These are phyloP conservation scores for Drosophila meridiana DNA, from an alignment of 2,888 invertebrate species.

Conservation along the genomic window DNA sequence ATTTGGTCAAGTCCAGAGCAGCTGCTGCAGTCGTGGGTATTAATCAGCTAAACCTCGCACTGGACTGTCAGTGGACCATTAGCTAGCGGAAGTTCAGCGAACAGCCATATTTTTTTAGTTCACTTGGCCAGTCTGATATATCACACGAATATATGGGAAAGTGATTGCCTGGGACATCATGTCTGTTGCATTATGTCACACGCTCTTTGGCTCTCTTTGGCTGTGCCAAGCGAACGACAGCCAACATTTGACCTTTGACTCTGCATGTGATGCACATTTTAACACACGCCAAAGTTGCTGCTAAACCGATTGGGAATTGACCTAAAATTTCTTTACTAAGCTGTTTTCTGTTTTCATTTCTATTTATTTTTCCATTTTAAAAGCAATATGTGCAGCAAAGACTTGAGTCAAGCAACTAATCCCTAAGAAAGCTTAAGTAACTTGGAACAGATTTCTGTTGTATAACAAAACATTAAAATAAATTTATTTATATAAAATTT, in stretches of 20 bases:
- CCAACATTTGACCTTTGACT: slow-evolving; percentile 37
- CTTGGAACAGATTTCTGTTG: not conserved
- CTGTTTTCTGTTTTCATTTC: not conserved
- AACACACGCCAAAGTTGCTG: slow-evolving; percentile 8
- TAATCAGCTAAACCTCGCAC: slow-evolving; percentile 49
- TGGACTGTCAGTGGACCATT: slow-evolving; percentile 26
- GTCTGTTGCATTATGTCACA: slow-evolving; percentile 60
- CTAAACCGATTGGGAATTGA: not conserved
- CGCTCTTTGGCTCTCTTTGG: slow-evolving; percentile 17
- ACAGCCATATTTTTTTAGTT: slow-evolving; percentile 6
- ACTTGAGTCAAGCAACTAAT: not conserved
- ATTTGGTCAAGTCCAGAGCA: not conserved
- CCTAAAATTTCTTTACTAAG: not conserved
- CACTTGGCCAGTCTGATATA: slow-evolving; percentile 27
- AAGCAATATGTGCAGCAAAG: not conserved
- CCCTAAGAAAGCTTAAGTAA: not conserved
- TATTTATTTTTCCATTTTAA: not conserved
- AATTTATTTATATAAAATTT: too few relatives aligned
- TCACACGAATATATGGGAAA: slow-evolving; percentile 4
- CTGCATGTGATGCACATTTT: slow-evolving; percentile 10
- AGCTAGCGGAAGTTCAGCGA: slow-evolving; percentile 28
- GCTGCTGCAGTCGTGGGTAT: slow-evolving; percentile 31
- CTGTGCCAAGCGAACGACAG: slow-evolving; percentile 19
- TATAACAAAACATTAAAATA: not conserved
- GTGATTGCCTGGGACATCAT: slow-evolving; percentile 21